These are phyloP conservation scores for Patiria pectinifera DNA, from an alignment of 53 echinoderm and acorn worm genomes.

Conservation along the genomic window DNA sequence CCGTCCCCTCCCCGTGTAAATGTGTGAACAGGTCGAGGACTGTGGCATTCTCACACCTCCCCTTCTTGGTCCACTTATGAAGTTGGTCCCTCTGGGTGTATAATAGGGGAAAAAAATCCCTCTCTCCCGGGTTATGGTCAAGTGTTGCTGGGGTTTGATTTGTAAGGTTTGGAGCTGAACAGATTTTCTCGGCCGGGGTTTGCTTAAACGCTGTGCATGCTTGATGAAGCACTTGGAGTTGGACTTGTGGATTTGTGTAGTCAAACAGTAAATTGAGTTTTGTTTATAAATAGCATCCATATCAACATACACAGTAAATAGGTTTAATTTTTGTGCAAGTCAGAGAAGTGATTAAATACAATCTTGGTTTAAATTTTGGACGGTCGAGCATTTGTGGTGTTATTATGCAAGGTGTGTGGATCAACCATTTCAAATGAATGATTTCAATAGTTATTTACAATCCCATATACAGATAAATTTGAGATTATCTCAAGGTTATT, in stretches of 20 bases:
- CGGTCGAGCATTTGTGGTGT: not conserved
- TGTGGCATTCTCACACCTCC: conserved; percentile 28
- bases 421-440: not conserved
- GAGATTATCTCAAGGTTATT: not conserved
- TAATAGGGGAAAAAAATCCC: not conserved
- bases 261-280: not conserved
- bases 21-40: conserved; percentile 18
- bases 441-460: not conserved
- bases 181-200: not conserved
- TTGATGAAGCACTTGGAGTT: conserved; percentile 8
- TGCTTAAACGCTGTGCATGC: not conserved
- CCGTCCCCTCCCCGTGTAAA: not conserved
- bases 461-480: not conserved
- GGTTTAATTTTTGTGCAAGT: not conserved
- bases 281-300: not conserved
- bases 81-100: not conserved
- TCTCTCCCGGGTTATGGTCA: not conserved
- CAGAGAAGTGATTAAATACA: not conserved
- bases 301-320: not conserved
- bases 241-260: conserved; percentile 33
- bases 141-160: conserved; percentile 5
- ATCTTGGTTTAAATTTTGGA: not conserved
- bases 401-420: not conserved
- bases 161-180: not conserved
- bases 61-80: not conserved